A percentile compares a stretch with the other conserved stretches of the same genome.
Evolutionary conservation across 1,140 invertebrate genomes (phyloP).

Genomic region (Brachystomella parvula): DNA sequence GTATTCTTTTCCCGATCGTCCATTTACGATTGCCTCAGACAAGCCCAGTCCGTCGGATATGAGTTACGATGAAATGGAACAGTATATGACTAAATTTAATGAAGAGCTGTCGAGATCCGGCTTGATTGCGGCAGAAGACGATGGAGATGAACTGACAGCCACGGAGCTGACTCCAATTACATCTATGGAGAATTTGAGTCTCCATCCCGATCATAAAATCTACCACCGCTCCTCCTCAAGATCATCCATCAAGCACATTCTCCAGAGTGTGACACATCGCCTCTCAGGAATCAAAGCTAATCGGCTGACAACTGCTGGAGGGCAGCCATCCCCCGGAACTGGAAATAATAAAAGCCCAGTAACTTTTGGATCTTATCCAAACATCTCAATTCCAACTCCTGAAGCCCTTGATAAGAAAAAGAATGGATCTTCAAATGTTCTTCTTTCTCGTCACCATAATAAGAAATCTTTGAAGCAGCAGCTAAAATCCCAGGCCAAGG

Average conservation of each 20-base stretch:
- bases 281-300: slow-evolving; percentile 39
- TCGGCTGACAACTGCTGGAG: slow-evolving; percentile 18
- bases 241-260: slow-evolving; percentile 45
- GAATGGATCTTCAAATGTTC: slow-evolving; percentile 14
- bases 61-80: slow-evolving; percentile 51
- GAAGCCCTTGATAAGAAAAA: slow-evolving; percentile 17
- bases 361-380: slow-evolving; percentile 32
- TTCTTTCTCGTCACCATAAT: slow-evolving; percentile 37
- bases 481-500: slow-evolving; percentile 37
- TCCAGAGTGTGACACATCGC: slow-evolving; percentile 44
- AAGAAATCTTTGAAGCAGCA: slow-evolving; percentile 43
- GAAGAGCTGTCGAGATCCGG: slow-evolving; percentile 47
- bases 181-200: slow-evolving; percentile 47
- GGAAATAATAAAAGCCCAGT: slow-evolving; percentile 9
- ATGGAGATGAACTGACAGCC: slow-evolving; percentile 47
- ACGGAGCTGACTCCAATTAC: slow-evolving; percentile 46
- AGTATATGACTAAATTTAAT: slow-evolving; percentile 50
- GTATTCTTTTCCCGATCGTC: slow-evolving; percentile 44
- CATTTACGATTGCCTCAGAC: slow-evolving; percentile 65
- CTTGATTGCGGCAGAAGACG: slow-evolving; percentile 37
- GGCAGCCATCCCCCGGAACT: background rate
- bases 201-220: slow-evolving; percentile 69
- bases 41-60: slow-evolving; percentile 45
- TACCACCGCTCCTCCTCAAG: slow-evolving; percentile 51
- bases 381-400: slow-evolving; percentile 17